Evolutionary conservation across 2,888 invertebrate species (phyloP).

Genomic region (Heliconius charithonia): DNA sequence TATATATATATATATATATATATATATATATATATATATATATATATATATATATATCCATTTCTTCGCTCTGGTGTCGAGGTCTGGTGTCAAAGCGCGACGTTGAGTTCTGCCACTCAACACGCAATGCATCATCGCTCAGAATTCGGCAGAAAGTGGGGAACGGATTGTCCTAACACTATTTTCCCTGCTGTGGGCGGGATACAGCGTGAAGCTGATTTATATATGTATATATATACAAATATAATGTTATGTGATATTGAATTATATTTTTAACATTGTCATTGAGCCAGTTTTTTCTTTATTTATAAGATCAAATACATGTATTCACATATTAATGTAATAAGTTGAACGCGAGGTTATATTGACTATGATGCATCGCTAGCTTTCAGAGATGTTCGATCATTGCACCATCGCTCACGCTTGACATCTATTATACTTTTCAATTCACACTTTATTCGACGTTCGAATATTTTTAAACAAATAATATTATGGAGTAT

Average conservation of each 20-base stretch:
- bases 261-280: background rate
- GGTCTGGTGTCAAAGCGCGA: too few species aligned
- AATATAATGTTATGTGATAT: background rate
- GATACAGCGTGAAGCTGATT: too few species aligned
- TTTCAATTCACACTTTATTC: slow-evolving; percentile 46
- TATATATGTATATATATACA: background rate
- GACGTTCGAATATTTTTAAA: slow-evolving; percentile 35
- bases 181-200: too few species aligned
- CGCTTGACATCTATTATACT: slow-evolving; percentile 52
- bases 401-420: slow-evolving; percentile 49
- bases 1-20: too few species aligned
- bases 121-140: too few species aligned
- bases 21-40: too few species aligned
- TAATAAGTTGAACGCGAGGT: slow-evolving; percentile 42
- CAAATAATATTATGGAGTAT: slow-evolving; percentile 12
- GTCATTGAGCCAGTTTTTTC: background rate
- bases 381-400: slow-evolving; percentile 41
- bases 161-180: too few species aligned
- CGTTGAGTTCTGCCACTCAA: too few species aligned
- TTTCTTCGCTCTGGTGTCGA: too few species aligned
- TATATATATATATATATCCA: too few species aligned
- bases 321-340: slow-evolving; percentile 31
- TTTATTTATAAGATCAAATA: slow-evolving; percentile 15
- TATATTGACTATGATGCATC: slow-evolving; percentile 51
- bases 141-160: too few species aligned